Base-by-base conservation (phyloP, 2,888 invertebrate genomes). In the Oligia strigilis region DNA sequence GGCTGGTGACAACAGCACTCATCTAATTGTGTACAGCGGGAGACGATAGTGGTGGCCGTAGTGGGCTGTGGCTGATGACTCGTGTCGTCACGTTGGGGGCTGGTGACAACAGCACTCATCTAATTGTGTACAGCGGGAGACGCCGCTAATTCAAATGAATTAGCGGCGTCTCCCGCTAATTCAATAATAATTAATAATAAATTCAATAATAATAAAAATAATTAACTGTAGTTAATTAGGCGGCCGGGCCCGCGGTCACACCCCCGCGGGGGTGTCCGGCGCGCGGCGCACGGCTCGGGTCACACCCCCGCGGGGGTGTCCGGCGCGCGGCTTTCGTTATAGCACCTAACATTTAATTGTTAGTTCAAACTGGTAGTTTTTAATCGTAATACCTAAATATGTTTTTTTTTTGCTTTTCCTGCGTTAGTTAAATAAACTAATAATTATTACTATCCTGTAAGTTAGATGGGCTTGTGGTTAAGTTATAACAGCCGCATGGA, bases 51-150 rank as follows among this genome's bases (percentile, higher is more conserved):
- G n/a, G n/a, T n/a, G n/a, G n/a, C n/a, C n/a, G n/a, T n/a, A n/a
- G n/a, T n/a, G n/a, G n/a, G n/a, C n/a, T n/a, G n/a, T n/a, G n/a
- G n/a, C n/a, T n/a, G 40, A 23, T 29, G 77, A 13, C 8, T 36
- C 3, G 52, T 69, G 80, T 69, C 75, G 67, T 81, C 80, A 69
- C 13, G 46, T 36, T 43, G 14, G 17, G 60, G 52, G 40, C 73
- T 60, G 64, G 58, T 58, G 84, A 64, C 70, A 58, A 40, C 79
- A 55, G 49, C 80, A 80, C 78, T 88, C 78, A 78, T 84, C 80
- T 78, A 88, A 81, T 89, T 80, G 82, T 86, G 69, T 71, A 43
- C 70, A 52, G 81, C 77, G 80, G 82, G 80, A 77, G 81, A 85
- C 80, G 66, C 29, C 29, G 29, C 29, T 29, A 29, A 29, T 29